Conservation (phyloP, 2,797 vertebrate genomes). For the Brachyrhaphis roseni region DNA sequence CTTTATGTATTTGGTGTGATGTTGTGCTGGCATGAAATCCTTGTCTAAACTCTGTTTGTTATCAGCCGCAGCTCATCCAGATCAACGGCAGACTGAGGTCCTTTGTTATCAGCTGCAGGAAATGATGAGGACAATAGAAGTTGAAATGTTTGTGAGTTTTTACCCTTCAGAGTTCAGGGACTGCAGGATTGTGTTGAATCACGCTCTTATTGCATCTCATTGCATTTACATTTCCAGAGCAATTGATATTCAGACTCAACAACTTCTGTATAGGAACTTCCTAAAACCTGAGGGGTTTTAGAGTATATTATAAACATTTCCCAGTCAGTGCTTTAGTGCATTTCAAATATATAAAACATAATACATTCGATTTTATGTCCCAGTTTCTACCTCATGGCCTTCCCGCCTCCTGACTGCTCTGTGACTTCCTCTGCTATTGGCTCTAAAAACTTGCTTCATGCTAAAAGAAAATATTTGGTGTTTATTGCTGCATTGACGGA, state of each 20-base stretch:
- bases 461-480: too few relatives aligned
- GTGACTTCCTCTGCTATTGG: background rate
- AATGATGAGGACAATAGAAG: background rate
- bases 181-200: background rate
- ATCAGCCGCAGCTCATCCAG: slow-evolving; percentile 10
- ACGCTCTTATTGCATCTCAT: background rate
- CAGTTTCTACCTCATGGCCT: background rate
- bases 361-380: background rate
- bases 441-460: too few relatives aligned
- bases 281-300: background rate
- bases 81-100: background rate
- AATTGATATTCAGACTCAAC: background rate
- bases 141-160: background rate
- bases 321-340: background rate
- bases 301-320: background rate
- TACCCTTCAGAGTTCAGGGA: background rate
- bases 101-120: background rate
- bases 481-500: background rate
- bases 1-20: slow-evolving; percentile 27
- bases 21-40: slow-evolving; percentile 4
- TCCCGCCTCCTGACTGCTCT: background rate
- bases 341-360: too few relatives aligned
- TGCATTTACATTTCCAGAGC: background rate
- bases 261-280: background rate
- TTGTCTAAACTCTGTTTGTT: background rate